phyloP scores from a whole-genome alignment of 2,113 vertebrate species.

The Coracopsis vasa region DNA sequence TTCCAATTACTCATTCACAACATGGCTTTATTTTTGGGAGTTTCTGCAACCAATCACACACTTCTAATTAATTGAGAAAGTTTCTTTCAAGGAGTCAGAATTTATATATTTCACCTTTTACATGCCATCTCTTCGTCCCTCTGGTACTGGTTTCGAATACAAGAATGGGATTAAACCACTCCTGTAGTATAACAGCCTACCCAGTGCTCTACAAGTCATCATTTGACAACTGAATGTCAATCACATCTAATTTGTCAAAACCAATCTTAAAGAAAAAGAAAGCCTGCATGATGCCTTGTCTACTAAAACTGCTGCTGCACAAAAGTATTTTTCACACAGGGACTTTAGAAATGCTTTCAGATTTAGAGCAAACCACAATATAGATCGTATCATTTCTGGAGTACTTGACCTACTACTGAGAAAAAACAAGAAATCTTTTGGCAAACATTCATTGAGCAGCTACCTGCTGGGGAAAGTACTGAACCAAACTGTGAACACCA shows the following conservation, averaged over 20 bases:
- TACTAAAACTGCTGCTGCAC: not conserved
- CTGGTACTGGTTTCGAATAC: not conserved
- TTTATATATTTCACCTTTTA: not conserved
- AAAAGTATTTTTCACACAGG: not conserved
- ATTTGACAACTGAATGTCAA: not conserved
- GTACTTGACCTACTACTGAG: too few species aligned
- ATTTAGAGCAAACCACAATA: not conserved
- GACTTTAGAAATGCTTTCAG: not conserved
- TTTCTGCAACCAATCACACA: not conserved
- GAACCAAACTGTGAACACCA: not conserved
- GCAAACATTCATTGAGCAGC: not conserved
- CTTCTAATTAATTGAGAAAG: not conserved
- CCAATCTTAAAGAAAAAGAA: not conserved
- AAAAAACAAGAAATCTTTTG: not conserved
- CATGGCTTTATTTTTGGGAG: not conserved
- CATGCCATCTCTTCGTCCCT: not conserved
- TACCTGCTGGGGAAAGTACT: not conserved
- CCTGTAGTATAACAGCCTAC: not conserved
- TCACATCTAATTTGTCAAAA: not conserved
- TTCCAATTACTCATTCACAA: not conserved
- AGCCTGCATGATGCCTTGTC: not conserved
- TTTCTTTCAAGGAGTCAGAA: not conserved
- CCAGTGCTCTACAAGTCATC: not conserved
- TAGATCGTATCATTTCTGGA: not conserved
- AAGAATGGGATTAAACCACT: not conserved